phyloP scores from a whole-genome alignment of 2,888 invertebrate genomes.

The Rhamphomyia laevipes region DNA sequence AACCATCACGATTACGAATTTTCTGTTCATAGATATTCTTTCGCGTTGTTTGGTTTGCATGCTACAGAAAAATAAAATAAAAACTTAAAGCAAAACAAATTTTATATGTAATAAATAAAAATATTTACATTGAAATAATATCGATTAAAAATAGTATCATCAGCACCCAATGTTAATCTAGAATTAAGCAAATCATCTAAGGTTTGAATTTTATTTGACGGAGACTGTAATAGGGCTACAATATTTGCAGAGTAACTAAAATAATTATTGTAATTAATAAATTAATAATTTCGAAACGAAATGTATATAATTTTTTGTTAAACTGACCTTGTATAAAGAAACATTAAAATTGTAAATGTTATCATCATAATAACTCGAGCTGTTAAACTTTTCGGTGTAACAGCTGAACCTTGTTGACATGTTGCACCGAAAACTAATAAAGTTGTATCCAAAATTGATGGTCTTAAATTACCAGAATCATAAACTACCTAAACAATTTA shows the following conservation, averaged over 20 bases:
- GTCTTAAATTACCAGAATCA: conserved; percentile 32
- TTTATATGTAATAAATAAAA: neutral
- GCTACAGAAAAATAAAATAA: conserved; percentile 37
- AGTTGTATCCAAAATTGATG: conserved; percentile 41
- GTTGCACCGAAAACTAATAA: conserved; percentile 47
- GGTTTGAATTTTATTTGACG: conserved; percentile 53
- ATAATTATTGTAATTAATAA: neutral
- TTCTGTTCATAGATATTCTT: conserved; percentile 51
- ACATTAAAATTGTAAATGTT: conserved; percentile 51
- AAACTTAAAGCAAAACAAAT: neutral
- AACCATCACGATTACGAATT: conserved; percentile 47
- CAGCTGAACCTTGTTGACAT: conserved; percentile 47
- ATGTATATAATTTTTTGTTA: neutral
- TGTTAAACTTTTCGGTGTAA: conserved; percentile 16
- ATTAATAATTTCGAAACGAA: neutral
- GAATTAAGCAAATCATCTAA: conserved; percentile 52
- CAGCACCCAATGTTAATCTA: conserved; percentile 51
- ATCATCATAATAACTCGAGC: conserved; percentile 52
- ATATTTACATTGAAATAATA: conserved; percentile 51
- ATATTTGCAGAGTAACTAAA: conserved; percentile 62
- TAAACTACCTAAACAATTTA: neutral
- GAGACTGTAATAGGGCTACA: conserved; percentile 60
- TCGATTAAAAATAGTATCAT: conserved; percentile 56
- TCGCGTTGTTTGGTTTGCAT: conserved; percentile 49
- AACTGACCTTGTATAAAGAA: conserved; percentile 45